Base-by-base conservation (phyloP, 1,140 invertebrate genomes). In the Matsumurasca onukii region DNA sequence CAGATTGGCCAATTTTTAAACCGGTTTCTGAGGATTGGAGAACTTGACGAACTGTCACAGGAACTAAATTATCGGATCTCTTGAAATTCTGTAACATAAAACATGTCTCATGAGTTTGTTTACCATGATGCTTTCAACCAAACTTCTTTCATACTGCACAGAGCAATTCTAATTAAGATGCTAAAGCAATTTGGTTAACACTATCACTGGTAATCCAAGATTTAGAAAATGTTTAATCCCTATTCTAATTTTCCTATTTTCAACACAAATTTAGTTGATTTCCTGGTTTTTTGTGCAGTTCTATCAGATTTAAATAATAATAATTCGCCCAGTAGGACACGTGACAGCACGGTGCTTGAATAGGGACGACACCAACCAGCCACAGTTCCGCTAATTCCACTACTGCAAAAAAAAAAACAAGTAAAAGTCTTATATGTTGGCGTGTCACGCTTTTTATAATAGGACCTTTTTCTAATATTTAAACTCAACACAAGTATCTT, bases 11-110 rank as follows among this genome's bases (percentile, higher is more conserved):
- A 51, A 79, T 70, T 57, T 71, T 83, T 13, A 86, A 76, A 48
- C 82, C 82, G 69, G 86, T 85, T 68, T 83, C 83, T n/a, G 78
- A 74, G 75, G 78, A 77, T 22, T 65, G 34, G 20, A 65, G 25
- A 15, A 65, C 30, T 22, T 65, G 62, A n/a, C 62, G 31, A 17
- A 65, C 62, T 1, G 62, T 65, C n/a, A 65, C 62, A 24, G 62
- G 62, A 48, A 65, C 39, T 15, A 65, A 2, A 45, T 15, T n/a
- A 22, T 65, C 31, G 13, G 39, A 13, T 48, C 62, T 39, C 22
- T n/a, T 45, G 1, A 5, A 31, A 17, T 17, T 15, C 39, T 45
- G 57, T n/a, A 61, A 63, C 24, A 61, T 15, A 61, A 9, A 61
- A 61, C 27, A 61, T 24, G 3, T 5, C 12, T 3, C 49, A n/a